phyloP scores from a whole-genome alignment of 2,888 invertebrate genomes.

The Sarcophaga variegata region DNA sequence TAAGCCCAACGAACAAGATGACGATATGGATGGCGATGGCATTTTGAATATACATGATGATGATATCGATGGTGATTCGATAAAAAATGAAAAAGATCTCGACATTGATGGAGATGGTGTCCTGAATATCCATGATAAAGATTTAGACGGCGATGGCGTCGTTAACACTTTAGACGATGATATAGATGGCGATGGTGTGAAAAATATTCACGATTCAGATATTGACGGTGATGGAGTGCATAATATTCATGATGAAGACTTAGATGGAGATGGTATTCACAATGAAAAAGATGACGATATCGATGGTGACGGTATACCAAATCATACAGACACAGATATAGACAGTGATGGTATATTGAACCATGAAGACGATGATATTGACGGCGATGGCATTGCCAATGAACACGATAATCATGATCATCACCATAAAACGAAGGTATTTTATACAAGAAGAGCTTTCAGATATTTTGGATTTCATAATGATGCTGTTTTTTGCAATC shows the following conservation, averaged over 20 bases:
- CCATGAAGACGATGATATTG: slow-evolving; percentile 70
- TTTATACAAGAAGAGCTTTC: slow-evolving; percentile 19
- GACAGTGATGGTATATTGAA: slow-evolving; percentile 77
- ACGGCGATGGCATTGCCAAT: slow-evolving; percentile 75
- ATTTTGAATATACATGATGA: slow-evolving; percentile 76
- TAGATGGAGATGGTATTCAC: slow-evolving; percentile 76
- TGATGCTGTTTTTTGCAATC: neutral
- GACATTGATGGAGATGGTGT: slow-evolving; percentile 73
- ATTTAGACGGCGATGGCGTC: slow-evolving; percentile 81
- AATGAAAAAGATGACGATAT: slow-evolving; percentile 81
- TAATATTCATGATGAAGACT: slow-evolving; percentile 82
- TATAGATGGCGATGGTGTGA: slow-evolving; percentile 80
- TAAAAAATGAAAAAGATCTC: slow-evolving; percentile 74
- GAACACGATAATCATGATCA: slow-evolving; percentile 70
- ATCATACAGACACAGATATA: slow-evolving; percentile 76
- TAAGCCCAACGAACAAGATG: slow-evolving; percentile 70
- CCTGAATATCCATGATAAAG: slow-evolving; percentile 67
- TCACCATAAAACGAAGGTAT: slow-evolving; percentile 53
- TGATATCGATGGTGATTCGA: slow-evolving; percentile 75
- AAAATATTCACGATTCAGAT: slow-evolving; percentile 76
- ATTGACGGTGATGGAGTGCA: slow-evolving; percentile 80
- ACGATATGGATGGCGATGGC: slow-evolving; percentile 73
- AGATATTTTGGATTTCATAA: slow-evolving; percentile 40
- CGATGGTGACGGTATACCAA: slow-evolving; percentile 82
- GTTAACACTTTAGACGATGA: slow-evolving; percentile 81